Evolutionary conservation across 2,113 vertebrate genomes (phyloP).

Genomic region (Shinisaurus crocodilurus): DNA sequence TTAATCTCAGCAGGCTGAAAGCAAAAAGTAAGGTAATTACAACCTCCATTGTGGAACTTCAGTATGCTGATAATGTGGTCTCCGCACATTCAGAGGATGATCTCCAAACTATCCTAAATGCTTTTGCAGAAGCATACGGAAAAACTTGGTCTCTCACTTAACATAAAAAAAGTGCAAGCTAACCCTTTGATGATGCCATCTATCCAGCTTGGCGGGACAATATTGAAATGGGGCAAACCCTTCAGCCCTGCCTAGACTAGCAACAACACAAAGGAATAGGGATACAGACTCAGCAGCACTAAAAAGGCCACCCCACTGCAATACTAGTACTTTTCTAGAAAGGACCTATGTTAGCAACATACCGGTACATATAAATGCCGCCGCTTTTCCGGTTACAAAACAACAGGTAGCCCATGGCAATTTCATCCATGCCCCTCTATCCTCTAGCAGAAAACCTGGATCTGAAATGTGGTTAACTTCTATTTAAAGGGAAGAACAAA

Average conservation of each 20-base stretch:
- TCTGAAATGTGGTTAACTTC: not conserved
- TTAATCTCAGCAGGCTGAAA: too few relatives aligned
- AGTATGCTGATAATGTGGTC: too few relatives aligned
- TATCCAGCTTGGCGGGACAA: too few relatives aligned
- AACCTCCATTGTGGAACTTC: too few relatives aligned
- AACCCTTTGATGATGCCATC: too few relatives aligned
- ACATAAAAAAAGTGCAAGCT: too few relatives aligned
- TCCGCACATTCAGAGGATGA: too few relatives aligned
- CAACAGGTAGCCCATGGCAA: not conserved
- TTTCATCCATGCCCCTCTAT: not conserved
- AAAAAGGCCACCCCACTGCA: not conserved
- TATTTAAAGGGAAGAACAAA: not conserved
- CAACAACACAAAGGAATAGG: not conserved
- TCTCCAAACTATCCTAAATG: too few relatives aligned
- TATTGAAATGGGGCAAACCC: not conserved
- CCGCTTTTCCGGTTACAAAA: not conserved
- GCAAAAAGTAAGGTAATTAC: too few relatives aligned
- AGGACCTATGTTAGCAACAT: not conserved
- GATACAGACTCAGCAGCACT: not conserved
- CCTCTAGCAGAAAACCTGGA: not conserved
- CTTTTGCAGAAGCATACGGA: too few relatives aligned
- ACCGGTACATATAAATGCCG: not conserved
- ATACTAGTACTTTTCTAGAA: not conserved
- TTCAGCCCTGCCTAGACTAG: too few relatives aligned
- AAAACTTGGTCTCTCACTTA: too few relatives aligned